Base-by-base conservation (phyloP, 2,113 vertebrate species). In the Taxidea taxus region DNA sequence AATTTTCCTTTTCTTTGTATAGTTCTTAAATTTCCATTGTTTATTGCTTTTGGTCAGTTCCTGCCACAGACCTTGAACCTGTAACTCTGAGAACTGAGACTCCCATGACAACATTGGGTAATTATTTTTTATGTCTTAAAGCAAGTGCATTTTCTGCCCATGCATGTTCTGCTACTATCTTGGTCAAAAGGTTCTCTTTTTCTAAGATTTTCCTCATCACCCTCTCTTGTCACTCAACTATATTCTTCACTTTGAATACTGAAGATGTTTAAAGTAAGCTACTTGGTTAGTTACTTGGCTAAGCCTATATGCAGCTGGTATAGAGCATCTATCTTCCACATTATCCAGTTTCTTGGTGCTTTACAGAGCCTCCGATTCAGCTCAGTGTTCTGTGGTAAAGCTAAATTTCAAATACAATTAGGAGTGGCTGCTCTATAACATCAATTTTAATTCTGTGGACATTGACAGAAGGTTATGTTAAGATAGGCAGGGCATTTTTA, bases 31-130 rank as follows among this genome's bases (percentile, higher is more conserved):
- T 96, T 37, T 84, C 64, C 62, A 37, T 94, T 82, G 18, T 94
- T 95, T 74, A 80, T 58, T 97, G 82, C 85, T 96, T 96, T 97
- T 84, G 82, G 11, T 93, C 87, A 95, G 89, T 97, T 97, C 20
- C 83, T 81, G 56, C 74, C 27, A 77, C 80, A 98, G 97, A 85
- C 39, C 90, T 93, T 97, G 98, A 98, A 96, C 42, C 77, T 96
- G 47, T 97, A 96, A 98, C 49, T 0, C 82, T 97, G 77, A 98
- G 94, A 98, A 97, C 98, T 82, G 96, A 98, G 91, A 93, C 98
- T 95, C 77, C 97, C 44, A 95, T 87, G 89, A 84, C 98, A 90
- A 97, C 97, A 86, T 37, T 89, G 97, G 98, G 98, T 99, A 99
- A 98, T 95, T n/a, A 84, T 13, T 15, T 88, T 92, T 68, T 29